A percentile compares a stretch with the other conserved stretches of the same genome.
Conservation (phyloP, 2,888 invertebrate species). For the Polydrusus pterygomalis region DNA sequence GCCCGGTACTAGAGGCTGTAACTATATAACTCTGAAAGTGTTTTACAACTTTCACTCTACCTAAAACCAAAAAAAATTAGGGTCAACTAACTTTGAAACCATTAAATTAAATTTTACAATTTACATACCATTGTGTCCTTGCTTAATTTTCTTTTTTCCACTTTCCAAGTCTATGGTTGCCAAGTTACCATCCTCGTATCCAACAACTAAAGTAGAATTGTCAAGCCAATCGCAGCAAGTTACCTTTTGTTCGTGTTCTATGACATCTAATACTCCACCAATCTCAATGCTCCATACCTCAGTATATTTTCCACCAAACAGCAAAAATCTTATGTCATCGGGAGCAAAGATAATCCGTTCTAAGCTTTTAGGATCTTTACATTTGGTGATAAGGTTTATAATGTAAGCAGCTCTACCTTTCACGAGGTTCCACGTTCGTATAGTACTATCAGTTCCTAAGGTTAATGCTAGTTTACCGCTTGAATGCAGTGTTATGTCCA, state of each 20-base stretch:
- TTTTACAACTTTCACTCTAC: slow-evolving; percentile 78
- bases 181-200: slow-evolving; percentile 84
- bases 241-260: slow-evolving; percentile 82
- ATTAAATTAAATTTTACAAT: background rate
- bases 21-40: slow-evolving; percentile 72
- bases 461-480: slow-evolving; percentile 92
- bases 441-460: slow-evolving; percentile 87
- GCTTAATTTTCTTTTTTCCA: slow-evolving; percentile 71
- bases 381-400: slow-evolving; percentile 86
- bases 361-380: slow-evolving; percentile 70
- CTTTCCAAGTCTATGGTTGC: slow-evolving; percentile 76
- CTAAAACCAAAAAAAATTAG: slow-evolving; percentile 49
- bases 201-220: slow-evolving; percentile 79
- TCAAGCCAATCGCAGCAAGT: slow-evolving; percentile 81
- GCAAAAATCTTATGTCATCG: slow-evolving; percentile 83
- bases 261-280: slow-evolving; percentile 81
- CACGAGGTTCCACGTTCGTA: slow-evolving; percentile 95
- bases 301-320: slow-evolving; percentile 82
- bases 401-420: slow-evolving; percentile 93
- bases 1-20: slow-evolving; percentile 86
- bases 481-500: slow-evolving; percentile 88
- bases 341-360: slow-evolving; percentile 80
- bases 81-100: background rate
- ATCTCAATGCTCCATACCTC: slow-evolving; percentile 88
- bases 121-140: slow-evolving; percentile 74